Base-by-base conservation (phyloP, 2,113 vertebrate species). In the Cephalopholis sonnerati region DNA sequence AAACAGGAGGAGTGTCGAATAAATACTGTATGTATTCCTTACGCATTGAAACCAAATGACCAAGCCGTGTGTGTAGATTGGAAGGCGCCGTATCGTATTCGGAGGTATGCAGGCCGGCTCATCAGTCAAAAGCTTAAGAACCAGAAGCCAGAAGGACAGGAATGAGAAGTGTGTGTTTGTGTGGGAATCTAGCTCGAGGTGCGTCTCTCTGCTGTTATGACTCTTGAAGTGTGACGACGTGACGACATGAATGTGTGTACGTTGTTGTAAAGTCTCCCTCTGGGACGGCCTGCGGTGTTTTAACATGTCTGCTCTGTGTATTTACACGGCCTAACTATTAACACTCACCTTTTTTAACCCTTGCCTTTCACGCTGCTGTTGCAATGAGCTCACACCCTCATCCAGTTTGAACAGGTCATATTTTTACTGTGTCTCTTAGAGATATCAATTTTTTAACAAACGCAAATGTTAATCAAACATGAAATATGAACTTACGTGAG, bases 151-250 rank as follows among this genome's bases (percentile, higher is more conserved):
- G 67, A 48, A 74, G 54, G 79, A 61, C 63, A 62, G 57, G 20
- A 78, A 63, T 70, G 77, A 80, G 64, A 74, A 70, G 71, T 68
- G 64, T 70, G 77, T 55, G 54, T 84, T 29, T 79, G 62, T 32
- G 44, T 27, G 64, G 3, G 13, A 50, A 50, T 50, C 24, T 29
- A 13, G 16, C 17, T 6, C 7, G n/a, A 81, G 70, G 41, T 61
- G 74, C 12, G 32, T 75, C 84, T 82, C 86, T 46, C 85, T 71
- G 62, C 29, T 8, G 54, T 90, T 79, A 86, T 69, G 77, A 85
- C 82, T 88, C 74, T 64, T 72, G 81, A 91, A 87, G 86, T 84
- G 81, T 8, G 24, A 74, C 81, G 62, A 18, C 41, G 78, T 70
- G 75, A 69, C 48, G 62, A 86, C 81, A 68, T 54, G 77, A 74